A percentile compares a stretch with the other conserved stretches of the same genome.
phyloP scores from a whole-genome alignment of 1,140 invertebrate genomes.

The Drosophila murphyi region DNA sequence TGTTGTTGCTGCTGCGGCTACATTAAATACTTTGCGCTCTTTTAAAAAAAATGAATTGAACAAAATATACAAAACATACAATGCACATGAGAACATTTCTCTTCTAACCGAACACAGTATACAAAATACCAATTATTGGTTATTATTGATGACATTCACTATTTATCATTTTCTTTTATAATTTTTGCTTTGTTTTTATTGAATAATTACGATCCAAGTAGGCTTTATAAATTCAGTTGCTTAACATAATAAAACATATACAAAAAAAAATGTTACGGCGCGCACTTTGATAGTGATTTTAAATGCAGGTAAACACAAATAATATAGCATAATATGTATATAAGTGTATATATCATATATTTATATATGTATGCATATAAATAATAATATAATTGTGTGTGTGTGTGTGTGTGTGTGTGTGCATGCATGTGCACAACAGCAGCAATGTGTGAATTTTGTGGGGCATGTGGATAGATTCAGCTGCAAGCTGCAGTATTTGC shows the following conservation, averaged over 20 bases:
- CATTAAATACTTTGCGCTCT: conserved; percentile 67
- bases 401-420: conserved; percentile 15
- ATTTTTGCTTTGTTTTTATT: conserved; percentile 20
- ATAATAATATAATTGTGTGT: conserved; percentile 45
- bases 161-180: conserved; percentile 6
- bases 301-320: conserved; percentile 79
- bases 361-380: background rate
- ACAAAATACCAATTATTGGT: conserved; percentile 21
- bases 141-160: conserved; percentile 21
- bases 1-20: conserved; percentile 33
- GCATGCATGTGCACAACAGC: conserved; percentile 60
- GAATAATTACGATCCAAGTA: conserved; percentile 40
- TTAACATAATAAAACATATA: conserved; percentile 70
- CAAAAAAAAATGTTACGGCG: conserved; percentile 61
- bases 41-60: conserved; percentile 38
- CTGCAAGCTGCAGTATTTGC: background rate
- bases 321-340: conserved; percentile 65
- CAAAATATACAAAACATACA: conserved; percentile 15
- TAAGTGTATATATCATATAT: conserved; percentile 38
- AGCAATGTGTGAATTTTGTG: conserved; percentile 53
- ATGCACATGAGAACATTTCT: conserved; percentile 26
- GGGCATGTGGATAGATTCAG: conserved; percentile 7
- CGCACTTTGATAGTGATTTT: conserved; percentile 43
- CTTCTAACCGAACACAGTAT: conserved; percentile 33
- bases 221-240: conserved; percentile 34